A percentile compares a stretch with the other conserved stretches of the same genome.
These are phyloP conservation scores for Myotis yumanensis DNA, from an alignment of 2,113 vertebrate species.

Conservation along the genomic window DNA sequence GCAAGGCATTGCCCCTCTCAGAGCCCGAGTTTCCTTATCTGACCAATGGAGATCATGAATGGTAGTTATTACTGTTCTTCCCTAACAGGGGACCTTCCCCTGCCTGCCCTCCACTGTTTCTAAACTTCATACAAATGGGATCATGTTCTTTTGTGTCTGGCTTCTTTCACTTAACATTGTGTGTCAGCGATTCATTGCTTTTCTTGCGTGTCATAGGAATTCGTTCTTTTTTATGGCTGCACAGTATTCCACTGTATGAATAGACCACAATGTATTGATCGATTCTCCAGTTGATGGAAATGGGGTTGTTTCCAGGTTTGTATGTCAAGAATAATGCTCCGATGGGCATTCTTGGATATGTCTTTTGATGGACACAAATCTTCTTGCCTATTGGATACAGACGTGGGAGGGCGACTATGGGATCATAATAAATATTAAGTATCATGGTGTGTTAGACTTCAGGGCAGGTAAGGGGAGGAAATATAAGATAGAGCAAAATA, in stretches of 20 bases:
- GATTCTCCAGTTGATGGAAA: not conserved
- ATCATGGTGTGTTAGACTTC: not conserved
- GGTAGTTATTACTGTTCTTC: not conserved
- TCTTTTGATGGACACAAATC: not conserved
- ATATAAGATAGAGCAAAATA: too few relatives aligned
- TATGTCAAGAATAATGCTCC: not conserved
- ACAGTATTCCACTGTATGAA: not conserved
- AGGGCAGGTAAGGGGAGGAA: not conserved
- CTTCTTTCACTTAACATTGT: not conserved
- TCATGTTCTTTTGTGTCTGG: not conserved
- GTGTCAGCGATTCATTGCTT: not conserved
- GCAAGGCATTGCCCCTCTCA: not conserved
- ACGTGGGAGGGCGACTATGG: fast-evolving
- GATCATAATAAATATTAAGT: not conserved
- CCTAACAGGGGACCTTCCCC: not conserved
- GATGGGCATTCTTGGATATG: not conserved
- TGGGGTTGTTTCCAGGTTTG: not conserved
- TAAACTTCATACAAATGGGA: not conserved
- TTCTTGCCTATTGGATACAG: not conserved
- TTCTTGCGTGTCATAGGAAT: not conserved
- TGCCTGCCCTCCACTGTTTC: not conserved
- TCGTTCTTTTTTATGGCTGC: not conserved
- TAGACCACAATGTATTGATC: not conserved
- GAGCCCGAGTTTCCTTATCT: not conserved
- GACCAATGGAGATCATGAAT: not conserved